Conservation (phyloP, 1,140 invertebrate genomes). For the Lepidurus couesii region DNA sequence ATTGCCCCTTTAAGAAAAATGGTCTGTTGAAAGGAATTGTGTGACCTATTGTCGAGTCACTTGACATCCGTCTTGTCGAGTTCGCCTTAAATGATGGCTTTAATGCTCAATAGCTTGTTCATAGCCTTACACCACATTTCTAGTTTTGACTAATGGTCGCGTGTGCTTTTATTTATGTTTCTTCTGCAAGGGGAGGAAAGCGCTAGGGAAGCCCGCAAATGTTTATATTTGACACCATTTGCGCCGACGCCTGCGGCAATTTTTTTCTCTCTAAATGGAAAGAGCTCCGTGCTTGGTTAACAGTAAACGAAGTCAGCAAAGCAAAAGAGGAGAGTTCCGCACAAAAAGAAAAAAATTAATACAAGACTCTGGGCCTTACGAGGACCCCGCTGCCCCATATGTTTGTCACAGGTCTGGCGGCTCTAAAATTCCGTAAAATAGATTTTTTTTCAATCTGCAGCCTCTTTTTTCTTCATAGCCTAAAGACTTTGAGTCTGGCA, state of each 20-base stretch:
- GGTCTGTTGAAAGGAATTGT: neutral
- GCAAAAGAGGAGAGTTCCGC: neutral
- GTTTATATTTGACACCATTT: constrained; percentile 4
- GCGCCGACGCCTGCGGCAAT: neutral
- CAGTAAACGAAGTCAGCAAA: neutral
- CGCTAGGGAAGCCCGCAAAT: neutral
- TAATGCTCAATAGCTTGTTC: neutral
- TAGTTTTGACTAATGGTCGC: constrained; percentile 3
- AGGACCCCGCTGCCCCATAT: neutral
- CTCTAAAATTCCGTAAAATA: neutral
- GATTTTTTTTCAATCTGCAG: neutral
- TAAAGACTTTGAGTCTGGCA: neutral
- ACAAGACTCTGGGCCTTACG: neutral
- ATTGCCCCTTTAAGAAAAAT: neutral
- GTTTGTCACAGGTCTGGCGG: neutral
- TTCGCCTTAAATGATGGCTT: neutral
- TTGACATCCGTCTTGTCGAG: neutral
- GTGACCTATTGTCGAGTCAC: neutral
- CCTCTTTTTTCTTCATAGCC: neutral
- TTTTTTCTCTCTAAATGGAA: constrained; percentile 1
- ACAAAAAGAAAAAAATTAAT: neutral
- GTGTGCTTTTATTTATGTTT: constrained; percentile 12
- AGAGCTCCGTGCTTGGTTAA: neutral
- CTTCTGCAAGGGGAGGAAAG: neutral
- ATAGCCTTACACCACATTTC: neutral